These are phyloP conservation scores for Xenentodon cancila DNA, from an alignment of 2,797 vertebrate species.

Conservation along the genomic window DNA sequence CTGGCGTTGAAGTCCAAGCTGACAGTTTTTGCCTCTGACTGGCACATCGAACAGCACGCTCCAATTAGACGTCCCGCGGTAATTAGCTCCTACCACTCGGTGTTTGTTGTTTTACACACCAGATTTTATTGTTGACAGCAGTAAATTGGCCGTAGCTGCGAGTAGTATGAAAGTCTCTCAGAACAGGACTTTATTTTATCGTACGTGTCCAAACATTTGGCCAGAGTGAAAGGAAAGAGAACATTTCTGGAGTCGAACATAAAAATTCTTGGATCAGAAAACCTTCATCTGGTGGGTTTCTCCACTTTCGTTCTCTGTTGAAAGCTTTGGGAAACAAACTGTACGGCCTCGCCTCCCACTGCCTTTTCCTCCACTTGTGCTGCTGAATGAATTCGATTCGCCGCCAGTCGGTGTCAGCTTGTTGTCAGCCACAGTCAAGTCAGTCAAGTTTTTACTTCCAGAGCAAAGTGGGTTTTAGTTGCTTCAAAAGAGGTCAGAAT, in stretches of 20 bases:
- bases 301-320: not conserved
- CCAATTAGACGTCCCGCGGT: slow-evolving; percentile 18
- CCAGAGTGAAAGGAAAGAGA: too few relatives aligned
- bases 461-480: not conserved
- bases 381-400: not conserved
- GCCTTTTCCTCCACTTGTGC: not conserved
- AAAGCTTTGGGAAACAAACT: too few relatives aligned
- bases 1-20: slow-evolving; percentile 22
- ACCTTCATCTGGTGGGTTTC: too few relatives aligned
- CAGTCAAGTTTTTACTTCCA: not conserved
- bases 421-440: not conserved
- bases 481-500: not conserved
- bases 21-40: slow-evolving; percentile 20
- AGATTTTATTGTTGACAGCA: not conserved
- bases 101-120: not conserved
- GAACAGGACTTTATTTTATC: not conserved
- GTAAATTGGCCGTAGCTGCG: not conserved
- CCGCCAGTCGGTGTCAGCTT: not conserved
- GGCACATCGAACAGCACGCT: slow-evolving; percentile 3
- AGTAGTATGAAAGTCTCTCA: not conserved
- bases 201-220: not conserved
- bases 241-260: too few relatives aligned
- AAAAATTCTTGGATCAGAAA: too few relatives aligned
- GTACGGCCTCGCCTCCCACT: not conserved
- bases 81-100: slow-evolving; percentile 31